Evolutionary conservation across 2,113 vertebrate genomes (phyloP).

Genomic region (Malaclemys terrapin): DNA sequence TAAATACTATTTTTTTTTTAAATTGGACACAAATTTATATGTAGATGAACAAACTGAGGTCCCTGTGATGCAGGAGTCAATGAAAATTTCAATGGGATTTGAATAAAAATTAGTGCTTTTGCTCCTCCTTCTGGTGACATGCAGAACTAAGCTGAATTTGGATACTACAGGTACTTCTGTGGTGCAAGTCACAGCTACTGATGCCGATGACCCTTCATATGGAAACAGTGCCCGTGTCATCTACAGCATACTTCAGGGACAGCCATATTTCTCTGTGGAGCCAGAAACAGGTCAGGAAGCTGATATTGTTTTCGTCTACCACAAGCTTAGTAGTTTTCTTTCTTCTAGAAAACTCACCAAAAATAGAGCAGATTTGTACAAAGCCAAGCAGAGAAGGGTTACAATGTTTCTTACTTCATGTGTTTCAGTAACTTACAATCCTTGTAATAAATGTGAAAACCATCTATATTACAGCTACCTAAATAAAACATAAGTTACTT

Average conservation of each 20-base stretch:
- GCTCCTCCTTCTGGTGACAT: conserved; percentile 21
- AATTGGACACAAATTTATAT: neutral
- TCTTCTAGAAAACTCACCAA: neutral
- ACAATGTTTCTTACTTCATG: accelerated
- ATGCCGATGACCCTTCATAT: conserved; percentile 86
- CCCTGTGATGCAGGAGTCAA: neutral
- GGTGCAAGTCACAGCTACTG: conserved; percentile 86
- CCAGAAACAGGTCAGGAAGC: conserved; percentile 85
- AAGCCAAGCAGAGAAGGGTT: neutral
- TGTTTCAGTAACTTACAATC: neutral
- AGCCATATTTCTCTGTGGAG: conserved; percentile 89
- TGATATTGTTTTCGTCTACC: neutral
- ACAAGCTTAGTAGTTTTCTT: neutral
- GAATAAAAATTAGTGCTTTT: conserved; percentile 49
- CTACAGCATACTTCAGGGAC: conserved; percentile 88
- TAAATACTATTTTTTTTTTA: neutral
- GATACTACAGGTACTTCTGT: conserved; percentile 85
- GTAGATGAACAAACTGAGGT: neutral
- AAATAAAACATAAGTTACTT: neutral
- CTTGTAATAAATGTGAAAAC: neutral
- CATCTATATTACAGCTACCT: neutral
- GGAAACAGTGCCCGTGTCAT: conserved; percentile 88
- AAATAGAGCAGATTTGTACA: neutral
- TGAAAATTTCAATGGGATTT: conserved; percentile 1
- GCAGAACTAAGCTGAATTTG: conserved; percentile 72